Conservation (phyloP, 2,797 vertebrate species). For the Pipistrellus pipistrellus region DNA sequence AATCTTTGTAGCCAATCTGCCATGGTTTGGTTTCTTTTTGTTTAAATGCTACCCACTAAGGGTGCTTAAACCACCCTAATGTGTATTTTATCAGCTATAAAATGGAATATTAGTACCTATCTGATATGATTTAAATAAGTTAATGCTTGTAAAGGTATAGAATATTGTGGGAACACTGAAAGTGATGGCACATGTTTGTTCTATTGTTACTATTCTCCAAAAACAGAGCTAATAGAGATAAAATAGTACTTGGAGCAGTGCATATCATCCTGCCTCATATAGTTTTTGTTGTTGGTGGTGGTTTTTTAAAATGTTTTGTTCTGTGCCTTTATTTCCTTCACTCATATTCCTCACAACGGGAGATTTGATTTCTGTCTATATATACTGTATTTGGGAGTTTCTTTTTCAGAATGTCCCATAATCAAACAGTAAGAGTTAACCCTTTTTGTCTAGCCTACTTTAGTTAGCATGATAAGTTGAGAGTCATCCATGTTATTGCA, state of each 20-base stretch:
- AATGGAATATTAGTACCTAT: not conserved
- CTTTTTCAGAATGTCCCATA: not conserved
- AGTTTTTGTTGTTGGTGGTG: not conserved
- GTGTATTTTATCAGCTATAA: slow-evolving; percentile 11
- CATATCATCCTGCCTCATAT: not conserved
- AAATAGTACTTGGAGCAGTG: not conserved
- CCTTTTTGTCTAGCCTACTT: not conserved
- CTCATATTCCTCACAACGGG: not conserved
- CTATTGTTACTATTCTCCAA: not conserved
- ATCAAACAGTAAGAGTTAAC: not conserved
- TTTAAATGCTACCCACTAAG: not conserved
- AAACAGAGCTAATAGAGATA: not conserved
- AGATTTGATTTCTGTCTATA: not conserved
- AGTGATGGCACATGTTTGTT: not conserved
- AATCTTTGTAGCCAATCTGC: not conserved
- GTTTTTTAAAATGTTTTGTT: not conserved
- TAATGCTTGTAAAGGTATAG: not conserved
- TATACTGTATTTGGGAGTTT: slow-evolving; percentile 6
- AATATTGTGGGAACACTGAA: not conserved
- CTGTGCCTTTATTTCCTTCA: not conserved
- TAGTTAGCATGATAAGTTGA: not conserved
- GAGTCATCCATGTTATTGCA: not conserved
- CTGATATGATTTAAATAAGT: not conserved
- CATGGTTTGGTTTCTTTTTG: not conserved
- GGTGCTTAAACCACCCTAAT: not conserved